Evolutionary conservation across 2,888 invertebrate genomes (phyloP).

Genomic region (Harpalus rufipes): DNA sequence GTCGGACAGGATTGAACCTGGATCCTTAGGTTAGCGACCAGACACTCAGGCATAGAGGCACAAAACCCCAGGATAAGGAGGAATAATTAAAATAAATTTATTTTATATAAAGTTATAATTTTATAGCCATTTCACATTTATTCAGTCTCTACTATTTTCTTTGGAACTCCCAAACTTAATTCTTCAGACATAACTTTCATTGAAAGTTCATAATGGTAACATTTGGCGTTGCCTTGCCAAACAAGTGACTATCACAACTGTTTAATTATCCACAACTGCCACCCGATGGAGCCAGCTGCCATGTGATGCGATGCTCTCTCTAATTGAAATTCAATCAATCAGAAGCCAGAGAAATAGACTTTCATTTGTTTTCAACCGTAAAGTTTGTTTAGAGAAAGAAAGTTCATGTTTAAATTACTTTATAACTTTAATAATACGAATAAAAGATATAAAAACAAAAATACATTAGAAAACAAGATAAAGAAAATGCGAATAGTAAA

Average conservation of each 20-base stretch:
- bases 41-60: no score
- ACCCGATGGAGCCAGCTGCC: not conserved
- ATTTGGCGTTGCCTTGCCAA: not conserved
- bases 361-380: conserved; percentile 26
- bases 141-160: not conserved
- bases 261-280: not conserved
- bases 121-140: not conserved
- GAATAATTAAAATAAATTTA: no score
- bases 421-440: no score
- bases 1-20: no score
- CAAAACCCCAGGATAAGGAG: no score
- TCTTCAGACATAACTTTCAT: not conserved
- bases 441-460: no score
- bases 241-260: not conserved
- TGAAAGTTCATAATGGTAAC: not conserved
- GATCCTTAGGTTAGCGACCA: no score
- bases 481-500: no score
- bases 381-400: no score
- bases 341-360: conserved; percentile 11
- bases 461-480: no score
- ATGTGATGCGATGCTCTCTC: conserved; percentile 14
- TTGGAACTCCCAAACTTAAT: not conserved
- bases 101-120: no score
- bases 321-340: conserved; percentile 41
- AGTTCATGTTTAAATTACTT: not conserved